These are phyloP conservation scores for Malthinus seriepunctatus DNA, from an alignment of 2,888 invertebrate species.

Conservation along the genomic window DNA sequence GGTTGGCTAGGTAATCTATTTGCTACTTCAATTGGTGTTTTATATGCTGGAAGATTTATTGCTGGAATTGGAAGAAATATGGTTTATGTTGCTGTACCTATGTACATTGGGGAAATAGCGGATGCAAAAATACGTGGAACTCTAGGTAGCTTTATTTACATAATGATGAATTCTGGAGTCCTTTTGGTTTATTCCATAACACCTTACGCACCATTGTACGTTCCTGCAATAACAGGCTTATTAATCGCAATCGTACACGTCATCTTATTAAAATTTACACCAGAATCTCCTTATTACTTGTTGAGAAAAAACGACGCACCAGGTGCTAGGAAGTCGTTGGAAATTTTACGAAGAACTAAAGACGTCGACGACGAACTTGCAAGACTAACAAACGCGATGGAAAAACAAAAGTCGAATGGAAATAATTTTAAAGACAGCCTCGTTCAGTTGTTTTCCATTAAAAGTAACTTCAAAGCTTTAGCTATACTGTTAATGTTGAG, in stretches of 20 bases:
- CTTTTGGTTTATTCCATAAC: constrained; percentile 27
- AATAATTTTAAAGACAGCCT: constrained; percentile 11
- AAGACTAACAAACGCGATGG: constrained; percentile 8
- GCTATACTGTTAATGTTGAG: constrained; percentile 24
- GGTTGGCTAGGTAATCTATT: constrained; percentile 29
- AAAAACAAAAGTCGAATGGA: constrained; percentile 10
- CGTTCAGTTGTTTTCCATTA: constrained; percentile 15
- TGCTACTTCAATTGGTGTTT: constrained; percentile 11
- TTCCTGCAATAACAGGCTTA: constrained; percentile 18
- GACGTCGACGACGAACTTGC: constrained; percentile 24
- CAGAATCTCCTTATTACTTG: constrained; percentile 34
- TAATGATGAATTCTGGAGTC: constrained; percentile 32
- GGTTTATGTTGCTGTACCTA: constrained; percentile 28
- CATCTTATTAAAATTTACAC: constrained; percentile 24
- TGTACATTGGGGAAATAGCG: constrained; percentile 36
- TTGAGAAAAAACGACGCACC: constrained; percentile 17
- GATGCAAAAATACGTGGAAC: constrained; percentile 33
- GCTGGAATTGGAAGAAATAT: constrained; percentile 28
- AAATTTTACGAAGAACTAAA: constrained; percentile 16
- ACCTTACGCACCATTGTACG: constrained; percentile 28
- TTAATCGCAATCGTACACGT: constrained; percentile 22
- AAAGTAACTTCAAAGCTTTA: constrained; percentile 26
- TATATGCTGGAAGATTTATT: constrained; percentile 26
- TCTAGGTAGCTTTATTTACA: constrained; percentile 30
- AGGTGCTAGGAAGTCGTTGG: constrained; percentile 27